phyloP scores from a whole-genome alignment of 1,140 invertebrate genomes.

The Cylas formicarius region DNA sequence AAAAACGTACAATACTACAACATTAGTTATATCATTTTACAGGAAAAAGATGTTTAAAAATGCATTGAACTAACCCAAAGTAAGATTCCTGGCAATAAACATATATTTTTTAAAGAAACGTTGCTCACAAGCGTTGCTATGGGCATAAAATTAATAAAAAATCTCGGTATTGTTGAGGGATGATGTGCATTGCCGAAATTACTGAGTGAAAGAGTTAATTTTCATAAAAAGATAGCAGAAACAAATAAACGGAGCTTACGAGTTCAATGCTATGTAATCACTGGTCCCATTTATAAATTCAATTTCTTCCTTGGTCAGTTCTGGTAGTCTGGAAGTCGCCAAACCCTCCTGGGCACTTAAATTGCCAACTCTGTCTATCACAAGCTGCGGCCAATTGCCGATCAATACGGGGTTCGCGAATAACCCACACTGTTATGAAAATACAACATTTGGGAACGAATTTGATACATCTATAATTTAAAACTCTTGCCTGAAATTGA shows the following conservation, averaged over 20 bases:
- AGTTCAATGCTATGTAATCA: slow-evolving; percentile 46
- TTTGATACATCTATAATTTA: slow-evolving; percentile 27
- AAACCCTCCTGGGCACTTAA: slow-evolving; percentile 46
- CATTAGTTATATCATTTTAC: too few relatives aligned
- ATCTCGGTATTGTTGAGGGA: slow-evolving; percentile 8
- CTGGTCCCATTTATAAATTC: slow-evolving; percentile 40
- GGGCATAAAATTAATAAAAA: too few relatives aligned
- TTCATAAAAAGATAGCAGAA: too few relatives aligned
- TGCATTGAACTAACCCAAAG: too few relatives aligned
- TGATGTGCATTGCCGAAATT: slow-evolving; percentile 1
- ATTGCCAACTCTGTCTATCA: slow-evolving; percentile 47
- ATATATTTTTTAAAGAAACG: too few relatives aligned
- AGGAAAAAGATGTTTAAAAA: too few relatives aligned
- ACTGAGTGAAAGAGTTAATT: too few relatives aligned
- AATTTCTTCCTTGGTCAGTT: slow-evolving; percentile 48
- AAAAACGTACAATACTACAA: too few relatives aligned
- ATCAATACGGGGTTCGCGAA: slow-evolving; percentile 53
- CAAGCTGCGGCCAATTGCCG: slow-evolving; percentile 54
- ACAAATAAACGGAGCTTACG: slow-evolving; percentile 37
- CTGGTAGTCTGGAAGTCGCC: slow-evolving; percentile 49
- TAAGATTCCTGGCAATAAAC: too few relatives aligned
- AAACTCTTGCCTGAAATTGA: slow-evolving; percentile 25
- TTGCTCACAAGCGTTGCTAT: too few relatives aligned
- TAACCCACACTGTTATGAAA: slow-evolving; percentile 51
- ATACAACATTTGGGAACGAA: neutral